A percentile compares a stretch with the other conserved stretches of the same genome.
Evolutionary conservation across 2,888 invertebrate genomes (phyloP).

Genomic region (Cheilosia soror): DNA sequence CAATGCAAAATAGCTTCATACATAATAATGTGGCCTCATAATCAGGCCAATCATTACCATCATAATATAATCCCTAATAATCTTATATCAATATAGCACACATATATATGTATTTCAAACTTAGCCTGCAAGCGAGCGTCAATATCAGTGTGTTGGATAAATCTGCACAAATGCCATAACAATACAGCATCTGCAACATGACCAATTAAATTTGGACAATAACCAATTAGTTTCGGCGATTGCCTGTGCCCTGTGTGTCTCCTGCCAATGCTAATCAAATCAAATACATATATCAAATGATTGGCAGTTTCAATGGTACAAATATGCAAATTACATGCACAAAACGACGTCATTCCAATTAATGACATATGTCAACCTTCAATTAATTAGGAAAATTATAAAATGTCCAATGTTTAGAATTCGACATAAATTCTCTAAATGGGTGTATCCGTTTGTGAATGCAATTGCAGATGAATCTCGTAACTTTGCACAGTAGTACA

Average conservation of each 20-base stretch:
- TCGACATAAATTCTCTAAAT: conserved; percentile 48
- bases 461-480: conserved; percentile 12
- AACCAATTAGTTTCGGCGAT: conserved; percentile 36
- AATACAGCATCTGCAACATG: conserved; percentile 10
- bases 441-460: neutral
- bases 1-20: no score
- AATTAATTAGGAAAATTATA: conserved; percentile 64
- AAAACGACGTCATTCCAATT: conserved; percentile 49
- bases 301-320: conserved; percentile 64
- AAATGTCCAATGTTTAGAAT: conserved; percentile 28
- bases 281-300: conserved; percentile 55
- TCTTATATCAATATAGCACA: neutral
- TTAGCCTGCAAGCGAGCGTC: neutral
- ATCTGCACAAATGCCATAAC: neutral
- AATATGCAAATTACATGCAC: conserved; percentile 57
- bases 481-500: neutral
- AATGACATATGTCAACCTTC: conserved; percentile 64
- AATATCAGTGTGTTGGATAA: neutral
- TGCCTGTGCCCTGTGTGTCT: neutral
- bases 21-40: no score
- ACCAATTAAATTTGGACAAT: conserved; percentile 61
- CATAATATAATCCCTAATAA: neutral
- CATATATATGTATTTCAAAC: neutral
- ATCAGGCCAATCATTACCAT: no score
- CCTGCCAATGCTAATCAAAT: conserved; percentile 56